Conservation (phyloP, 2,888 invertebrate species). For the Geophilus truncorum region DNA sequence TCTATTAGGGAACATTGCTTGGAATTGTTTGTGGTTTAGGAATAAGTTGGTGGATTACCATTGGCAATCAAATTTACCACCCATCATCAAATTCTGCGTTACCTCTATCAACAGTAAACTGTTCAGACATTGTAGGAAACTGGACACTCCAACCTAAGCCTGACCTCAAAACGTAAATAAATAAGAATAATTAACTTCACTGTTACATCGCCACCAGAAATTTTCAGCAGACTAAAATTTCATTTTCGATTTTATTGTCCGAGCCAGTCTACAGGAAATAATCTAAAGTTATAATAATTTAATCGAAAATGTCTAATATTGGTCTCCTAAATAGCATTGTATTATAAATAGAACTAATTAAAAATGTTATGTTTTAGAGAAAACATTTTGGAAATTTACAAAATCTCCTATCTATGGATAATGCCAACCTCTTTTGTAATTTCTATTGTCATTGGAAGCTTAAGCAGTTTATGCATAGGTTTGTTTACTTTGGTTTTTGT, state of each 20-base stretch:
- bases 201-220: too few relatives aligned
- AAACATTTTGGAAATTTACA: background rate
- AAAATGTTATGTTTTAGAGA: too few relatives aligned
- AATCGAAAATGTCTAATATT: too few relatives aligned
- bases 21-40: background rate
- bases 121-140: background rate
- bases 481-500: too few relatives aligned
- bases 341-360: too few relatives aligned
- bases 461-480: background rate
- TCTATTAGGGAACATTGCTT: background rate
- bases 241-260: too few relatives aligned
- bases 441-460: background rate
- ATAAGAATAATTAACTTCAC: too few relatives aligned
- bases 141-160: background rate
- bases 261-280: too few relatives aligned
- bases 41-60: background rate
- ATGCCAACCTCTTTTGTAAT: background rate
- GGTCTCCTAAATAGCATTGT: too few relatives aligned
- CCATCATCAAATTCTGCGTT: background rate
- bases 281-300: too few relatives aligned
- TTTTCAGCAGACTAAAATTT: too few relatives aligned
- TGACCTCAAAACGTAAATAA: too few relatives aligned
- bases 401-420: background rate
- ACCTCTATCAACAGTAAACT: background rate
- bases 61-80: background rate